Evolutionary conservation across 37 sponge, comb jelly and placozoan species (phyloP).

Genomic region (Ianthella basta): DNA sequence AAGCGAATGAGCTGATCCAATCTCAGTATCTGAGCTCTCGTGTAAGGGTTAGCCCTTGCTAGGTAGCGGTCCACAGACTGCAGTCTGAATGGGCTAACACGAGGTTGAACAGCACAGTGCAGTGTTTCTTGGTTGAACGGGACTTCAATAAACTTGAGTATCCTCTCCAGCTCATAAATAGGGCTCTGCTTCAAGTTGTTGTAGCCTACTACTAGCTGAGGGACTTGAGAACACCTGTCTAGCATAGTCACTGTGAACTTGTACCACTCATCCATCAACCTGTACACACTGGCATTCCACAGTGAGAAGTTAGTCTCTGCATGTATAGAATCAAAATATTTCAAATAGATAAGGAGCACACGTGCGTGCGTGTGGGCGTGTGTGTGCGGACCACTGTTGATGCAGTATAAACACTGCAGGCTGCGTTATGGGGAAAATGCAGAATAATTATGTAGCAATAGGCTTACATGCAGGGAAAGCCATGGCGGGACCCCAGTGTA

Average conservation of each 20-base stretch:
- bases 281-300: conserved; percentile 15
- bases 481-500: too few species aligned
- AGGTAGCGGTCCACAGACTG: conserved; percentile 15
- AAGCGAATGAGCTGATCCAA: background rate
- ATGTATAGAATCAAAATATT: background rate
- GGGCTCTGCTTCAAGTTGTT: background rate
- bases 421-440: too few species aligned
- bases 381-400: too few species aligned
- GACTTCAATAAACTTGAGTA: conserved; percentile 7
- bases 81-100: conserved; percentile 14
- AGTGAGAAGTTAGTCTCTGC: conserved; percentile 15
- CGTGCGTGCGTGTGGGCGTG: too few species aligned
- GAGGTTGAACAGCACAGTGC: background rate
- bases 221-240: too few species aligned
- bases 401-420: too few species aligned
- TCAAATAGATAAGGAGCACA: too few species aligned
- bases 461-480: too few species aligned
- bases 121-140: background rate
- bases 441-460: too few species aligned
- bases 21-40: background rate
- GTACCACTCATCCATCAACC: background rate
- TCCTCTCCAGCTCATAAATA: background rate
- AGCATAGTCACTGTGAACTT: background rate
- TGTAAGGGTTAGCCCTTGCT: conserved; percentile 10
- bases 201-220: background rate